Conservation (phyloP, 1,140 invertebrate genomes). For the Leptopilina clavipes region DNA sequence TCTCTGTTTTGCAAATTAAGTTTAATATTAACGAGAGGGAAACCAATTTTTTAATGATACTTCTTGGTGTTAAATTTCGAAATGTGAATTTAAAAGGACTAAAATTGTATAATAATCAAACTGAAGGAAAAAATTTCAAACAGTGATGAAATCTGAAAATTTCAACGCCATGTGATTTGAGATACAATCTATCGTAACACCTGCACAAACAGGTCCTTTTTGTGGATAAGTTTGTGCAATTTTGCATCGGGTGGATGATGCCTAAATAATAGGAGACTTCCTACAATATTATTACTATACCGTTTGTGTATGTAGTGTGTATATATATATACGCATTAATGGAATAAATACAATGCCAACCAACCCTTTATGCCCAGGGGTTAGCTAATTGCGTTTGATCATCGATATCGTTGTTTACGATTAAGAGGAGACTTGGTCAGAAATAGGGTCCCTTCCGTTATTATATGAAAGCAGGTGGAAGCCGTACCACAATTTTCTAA, state of each 20-base stretch:
- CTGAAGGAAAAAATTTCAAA: not conserved
- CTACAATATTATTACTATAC: not conserved
- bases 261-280: conserved; percentile 18
- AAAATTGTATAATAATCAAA: not conserved
- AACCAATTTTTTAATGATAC: no score
- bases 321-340: not conserved
- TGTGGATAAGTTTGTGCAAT: not conserved
- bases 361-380: conserved; percentile 24
- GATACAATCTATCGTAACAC: not conserved
- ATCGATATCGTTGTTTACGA: conserved; percentile 30
- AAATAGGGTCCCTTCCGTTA: conserved; percentile 33
- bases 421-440: conserved; percentile 12
- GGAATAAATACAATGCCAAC: not conserved
- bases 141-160: conserved; percentile 3
- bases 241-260: not conserved
- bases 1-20: no score
- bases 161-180: not conserved
- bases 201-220: conserved; percentile 16
- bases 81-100: no score
- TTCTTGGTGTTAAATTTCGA: no score
- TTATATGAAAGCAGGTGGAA: conserved; percentile 55
- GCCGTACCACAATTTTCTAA: conserved; percentile 50
- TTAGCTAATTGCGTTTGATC: conserved; percentile 27
- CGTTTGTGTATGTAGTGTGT: not conserved
- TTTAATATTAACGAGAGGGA: no score